Evolutionary conservation across 2,888 invertebrate genomes (phyloP).

Genomic region (Dryobota labecula): DNA sequence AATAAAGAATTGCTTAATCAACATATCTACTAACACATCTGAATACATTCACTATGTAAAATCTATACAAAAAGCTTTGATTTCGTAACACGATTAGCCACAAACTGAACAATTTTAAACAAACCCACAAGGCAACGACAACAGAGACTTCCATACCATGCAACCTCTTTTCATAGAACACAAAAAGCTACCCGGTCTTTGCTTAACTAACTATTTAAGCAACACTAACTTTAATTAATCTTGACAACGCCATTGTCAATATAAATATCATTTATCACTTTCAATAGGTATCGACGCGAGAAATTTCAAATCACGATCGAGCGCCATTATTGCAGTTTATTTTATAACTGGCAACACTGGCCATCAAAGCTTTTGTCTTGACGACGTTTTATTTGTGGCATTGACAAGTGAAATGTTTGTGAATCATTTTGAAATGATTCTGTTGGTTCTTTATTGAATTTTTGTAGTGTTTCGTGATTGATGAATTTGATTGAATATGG

Average conservation of each 20-base stretch:
- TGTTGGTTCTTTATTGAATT: slow-evolving; percentile 48
- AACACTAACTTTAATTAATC: slow-evolving; percentile 88
- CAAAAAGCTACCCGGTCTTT: slow-evolving; percentile 82
- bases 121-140: slow-evolving; percentile 63
- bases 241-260: slow-evolving; percentile 85
- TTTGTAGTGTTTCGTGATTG: slow-evolving; percentile 50
- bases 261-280: slow-evolving; percentile 87
- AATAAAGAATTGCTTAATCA: slow-evolving; percentile 32
- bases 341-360: slow-evolving; percentile 77
- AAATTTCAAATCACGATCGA: slow-evolving; percentile 78
- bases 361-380: slow-evolving; percentile 73
- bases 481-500: slow-evolving; percentile 41
- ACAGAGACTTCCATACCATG: slow-evolving; percentile 60
- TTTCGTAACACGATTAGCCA: slow-evolving; percentile 58
- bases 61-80: slow-evolving; percentile 31
- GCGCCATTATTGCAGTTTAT: slow-evolving; percentile 70
- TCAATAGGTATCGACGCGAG: slow-evolving; percentile 80
- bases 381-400: slow-evolving; percentile 69
- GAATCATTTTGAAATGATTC: slow-evolving; percentile 63
- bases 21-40: slow-evolving; percentile 9
- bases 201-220: slow-evolving; percentile 88
- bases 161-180: slow-evolving; percentile 66
- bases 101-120: slow-evolving; percentile 65
- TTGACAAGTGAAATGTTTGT: slow-evolving; percentile 70
- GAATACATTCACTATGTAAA: slow-evolving; percentile 29